These are phyloP conservation scores for Muscicapa adusta DNA, from an alignment of 2,113 vertebrate species.

Conservation along the genomic window DNA sequence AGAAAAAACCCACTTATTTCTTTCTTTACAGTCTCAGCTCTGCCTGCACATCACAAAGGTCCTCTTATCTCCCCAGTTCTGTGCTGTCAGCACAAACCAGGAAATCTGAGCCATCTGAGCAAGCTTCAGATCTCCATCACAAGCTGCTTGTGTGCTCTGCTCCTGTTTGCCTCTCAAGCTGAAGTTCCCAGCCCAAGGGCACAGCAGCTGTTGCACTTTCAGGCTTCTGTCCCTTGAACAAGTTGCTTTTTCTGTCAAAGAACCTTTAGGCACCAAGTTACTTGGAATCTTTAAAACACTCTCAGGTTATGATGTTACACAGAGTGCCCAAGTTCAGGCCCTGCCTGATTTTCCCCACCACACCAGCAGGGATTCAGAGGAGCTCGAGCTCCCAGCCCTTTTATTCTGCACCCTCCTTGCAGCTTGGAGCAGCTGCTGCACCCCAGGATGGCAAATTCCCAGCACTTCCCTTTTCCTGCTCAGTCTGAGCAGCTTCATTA, in stretches of 20 bases:
- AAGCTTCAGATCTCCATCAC: neutral
- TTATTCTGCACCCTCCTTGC: neutral
- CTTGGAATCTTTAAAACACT: no score
- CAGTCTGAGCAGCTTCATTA: neutral
- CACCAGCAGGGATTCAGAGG: neutral
- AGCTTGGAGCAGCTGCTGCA: neutral
- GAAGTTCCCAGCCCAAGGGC: neutral
- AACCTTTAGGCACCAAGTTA: neutral
- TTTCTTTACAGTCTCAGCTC: neutral
- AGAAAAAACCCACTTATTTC: neutral
- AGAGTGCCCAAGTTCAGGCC: neutral
- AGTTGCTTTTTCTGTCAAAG: neutral
- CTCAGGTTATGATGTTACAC: neutral
- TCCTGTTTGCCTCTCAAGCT: neutral
- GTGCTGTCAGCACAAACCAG: neutral
- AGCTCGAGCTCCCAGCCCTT: neutral
- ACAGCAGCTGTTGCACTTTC: neutral
- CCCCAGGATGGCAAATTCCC: neutral
- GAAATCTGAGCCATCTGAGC: neutral
- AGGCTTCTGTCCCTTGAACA: neutral
- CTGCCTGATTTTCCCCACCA: rapidly evolving
- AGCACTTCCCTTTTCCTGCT: neutral
- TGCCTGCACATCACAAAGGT: neutral
- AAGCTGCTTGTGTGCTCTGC: neutral
- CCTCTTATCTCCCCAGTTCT: neutral